Conservation (phyloP, 2,888 invertebrate species). For the Pyrocoelia pectoralis region DNA sequence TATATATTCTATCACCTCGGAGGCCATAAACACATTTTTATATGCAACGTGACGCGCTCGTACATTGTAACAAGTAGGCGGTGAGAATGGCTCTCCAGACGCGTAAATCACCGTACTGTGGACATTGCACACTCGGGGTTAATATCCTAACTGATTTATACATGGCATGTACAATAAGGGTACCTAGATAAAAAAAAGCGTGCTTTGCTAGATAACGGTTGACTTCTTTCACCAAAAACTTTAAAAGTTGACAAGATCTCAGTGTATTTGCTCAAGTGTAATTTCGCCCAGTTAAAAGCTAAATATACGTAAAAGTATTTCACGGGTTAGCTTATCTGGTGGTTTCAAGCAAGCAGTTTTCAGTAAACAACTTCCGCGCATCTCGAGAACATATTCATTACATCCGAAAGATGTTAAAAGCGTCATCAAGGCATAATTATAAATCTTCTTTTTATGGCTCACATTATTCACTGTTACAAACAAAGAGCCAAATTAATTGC, state of each 20-base stretch:
- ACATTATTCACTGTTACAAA: constrained; percentile 20
- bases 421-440: constrained; percentile 39
- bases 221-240: constrained; percentile 18
- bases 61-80: constrained; percentile 57
- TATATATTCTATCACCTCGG: constrained; percentile 57
- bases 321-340: constrained; percentile 33
- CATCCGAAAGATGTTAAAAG: constrained; percentile 38
- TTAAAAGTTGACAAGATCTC: constrained; percentile 13
- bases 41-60: constrained; percentile 54
- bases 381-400: constrained; percentile 38
- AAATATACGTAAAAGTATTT: constrained; percentile 34
- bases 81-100: constrained; percentile 57
- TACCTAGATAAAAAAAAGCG: constrained; percentile 23
- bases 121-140: constrained; percentile 60
- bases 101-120: constrained; percentile 58
- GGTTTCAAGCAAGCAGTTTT: constrained; percentile 20
- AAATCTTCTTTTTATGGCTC: constrained; percentile 34
- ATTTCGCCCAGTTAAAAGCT: constrained; percentile 25
- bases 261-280: not conserved
- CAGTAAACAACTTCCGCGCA: constrained; percentile 35
- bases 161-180: constrained; percentile 44
- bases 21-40: constrained; percentile 57
- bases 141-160: constrained; percentile 59
- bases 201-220: not conserved
- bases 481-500: constrained; percentile 22